Conservation (phyloP, 2,888 invertebrate genomes). For the Microplitis deprimator region DNA sequence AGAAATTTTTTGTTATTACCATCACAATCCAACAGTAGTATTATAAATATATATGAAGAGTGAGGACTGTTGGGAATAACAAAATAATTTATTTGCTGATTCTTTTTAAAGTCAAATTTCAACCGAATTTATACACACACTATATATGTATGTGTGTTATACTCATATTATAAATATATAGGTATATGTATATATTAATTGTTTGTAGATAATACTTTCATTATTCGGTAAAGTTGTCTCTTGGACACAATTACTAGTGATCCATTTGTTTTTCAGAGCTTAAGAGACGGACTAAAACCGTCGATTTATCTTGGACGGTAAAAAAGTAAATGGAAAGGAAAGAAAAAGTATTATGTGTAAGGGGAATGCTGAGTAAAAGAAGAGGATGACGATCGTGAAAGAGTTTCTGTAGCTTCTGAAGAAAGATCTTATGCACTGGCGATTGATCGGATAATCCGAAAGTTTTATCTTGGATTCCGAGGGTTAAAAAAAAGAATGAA, state of each 20-base stretch:
- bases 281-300: constrained; percentile 11
- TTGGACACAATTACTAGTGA: constrained; percentile 33
- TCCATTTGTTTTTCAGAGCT: constrained; percentile 27
- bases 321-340: constrained; percentile 37
- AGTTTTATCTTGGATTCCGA: not conserved
- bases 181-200: constrained; percentile 22
- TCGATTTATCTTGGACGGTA: constrained; percentile 41
- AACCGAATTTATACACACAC: not conserved
- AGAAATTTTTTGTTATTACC: constrained; percentile 35
- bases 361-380: constrained; percentile 13
- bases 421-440: not conserved
- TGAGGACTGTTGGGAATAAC: not conserved
- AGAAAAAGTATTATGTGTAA: constrained; percentile 50
- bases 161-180: not conserved
- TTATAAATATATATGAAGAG: not conserved
- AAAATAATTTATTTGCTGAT: constrained; percentile 26
- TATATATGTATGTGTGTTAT: not conserved
- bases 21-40: constrained; percentile 31
- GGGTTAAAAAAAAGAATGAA: not conserved
- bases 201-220: not conserved
- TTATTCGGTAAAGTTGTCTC: not conserved
- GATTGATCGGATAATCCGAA: not conserved
- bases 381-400: constrained; percentile 16
- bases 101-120: constrained; percentile 6
- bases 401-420: not conserved